Evolutionary conservation across 2,888 invertebrate genomes (phyloP), one percentile per base, ranked within the genome.

Genomic region (Lamellibrachia satsuma): DNA sequence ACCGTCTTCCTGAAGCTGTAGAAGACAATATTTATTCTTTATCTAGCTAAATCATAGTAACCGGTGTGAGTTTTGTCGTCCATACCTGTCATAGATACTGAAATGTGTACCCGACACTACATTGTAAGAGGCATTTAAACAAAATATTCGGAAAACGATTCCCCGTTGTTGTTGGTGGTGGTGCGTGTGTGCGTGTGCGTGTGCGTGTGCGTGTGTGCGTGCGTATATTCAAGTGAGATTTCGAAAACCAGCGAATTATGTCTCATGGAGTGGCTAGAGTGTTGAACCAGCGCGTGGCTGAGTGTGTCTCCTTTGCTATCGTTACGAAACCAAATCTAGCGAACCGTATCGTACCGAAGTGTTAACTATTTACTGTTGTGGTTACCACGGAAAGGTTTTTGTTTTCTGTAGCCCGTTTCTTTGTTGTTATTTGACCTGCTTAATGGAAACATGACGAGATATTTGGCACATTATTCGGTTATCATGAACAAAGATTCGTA

Each of bases 321-420:
- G 22, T 75, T 75, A 15, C 22, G 6, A n/a, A 22, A 75, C 22
- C 75, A 15, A 15, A 75, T 22, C 75, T 15, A 15, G 22, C 75
- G 75, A 75, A 75, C 75, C 75, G 75, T 15, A 75, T 75, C 75
- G 75, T 75, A 75, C 75, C 75, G 22, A 75, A 75, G 75, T 75
- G 75, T 75, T 22, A 75, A 75, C 75, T 22, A 75, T n/a, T 75
- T 75, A 75, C 75, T 6, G 22, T 75, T 75, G 75, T 75, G 75
- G 15, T 75, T 75, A 22, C n/a, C n/a, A 75, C 6, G 75, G n/a
- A 15, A 75, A n/a, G 60, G 75, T 75, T 6, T 75, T n/a, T 55
- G 55, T 15, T 75, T 15, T 75, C 75, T 22, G 75, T 75, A 3
- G 75, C 22, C 15, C 75, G 75, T 75, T 75, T 75, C 75, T 75